Conservation (phyloP, 2,113 vertebrate genomes). For the Psilopsiagon aymara region DNA sequence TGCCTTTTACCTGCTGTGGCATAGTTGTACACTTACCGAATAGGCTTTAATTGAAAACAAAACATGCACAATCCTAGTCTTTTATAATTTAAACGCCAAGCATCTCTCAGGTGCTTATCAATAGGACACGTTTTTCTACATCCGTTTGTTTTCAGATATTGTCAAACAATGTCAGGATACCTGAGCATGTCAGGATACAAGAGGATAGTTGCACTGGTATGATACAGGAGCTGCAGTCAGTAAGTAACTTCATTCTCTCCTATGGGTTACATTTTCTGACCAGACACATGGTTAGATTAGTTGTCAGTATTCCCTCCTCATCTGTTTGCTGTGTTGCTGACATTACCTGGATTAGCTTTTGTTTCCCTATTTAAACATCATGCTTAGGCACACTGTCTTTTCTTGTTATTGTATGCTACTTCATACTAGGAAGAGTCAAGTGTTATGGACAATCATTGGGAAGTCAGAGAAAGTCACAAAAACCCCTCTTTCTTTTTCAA, state of each 20-base stretch:
- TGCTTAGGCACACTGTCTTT: background rate
- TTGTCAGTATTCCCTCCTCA: background rate
- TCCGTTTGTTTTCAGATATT: background rate
- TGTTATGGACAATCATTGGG: background rate
- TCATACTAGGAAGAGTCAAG: background rate
- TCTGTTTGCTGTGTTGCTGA: background rate
- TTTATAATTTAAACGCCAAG: background rate
- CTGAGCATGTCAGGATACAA: background rate
- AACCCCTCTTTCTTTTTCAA: background rate
- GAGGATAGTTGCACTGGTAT: background rate
- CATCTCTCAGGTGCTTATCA: background rate
- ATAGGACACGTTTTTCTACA: background rate
- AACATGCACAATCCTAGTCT: background rate
- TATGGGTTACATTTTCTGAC: background rate
- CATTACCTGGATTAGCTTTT: background rate
- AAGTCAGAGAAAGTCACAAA: background rate
- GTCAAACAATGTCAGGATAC: background rate
- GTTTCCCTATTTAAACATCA: background rate
- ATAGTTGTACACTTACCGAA: background rate
- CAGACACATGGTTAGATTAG: background rate
- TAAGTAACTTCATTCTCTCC: slow-evolving; percentile 3
- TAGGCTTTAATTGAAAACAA: background rate
- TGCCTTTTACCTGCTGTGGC: background rate
- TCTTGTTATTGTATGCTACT: background rate
- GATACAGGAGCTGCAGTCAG: background rate